A percentile compares a stretch with the other conserved stretches of the same genome.
Conservation (phyloP, 53 echinoderm and acorn worm genomes). For the Patiria pectinifera region DNA sequence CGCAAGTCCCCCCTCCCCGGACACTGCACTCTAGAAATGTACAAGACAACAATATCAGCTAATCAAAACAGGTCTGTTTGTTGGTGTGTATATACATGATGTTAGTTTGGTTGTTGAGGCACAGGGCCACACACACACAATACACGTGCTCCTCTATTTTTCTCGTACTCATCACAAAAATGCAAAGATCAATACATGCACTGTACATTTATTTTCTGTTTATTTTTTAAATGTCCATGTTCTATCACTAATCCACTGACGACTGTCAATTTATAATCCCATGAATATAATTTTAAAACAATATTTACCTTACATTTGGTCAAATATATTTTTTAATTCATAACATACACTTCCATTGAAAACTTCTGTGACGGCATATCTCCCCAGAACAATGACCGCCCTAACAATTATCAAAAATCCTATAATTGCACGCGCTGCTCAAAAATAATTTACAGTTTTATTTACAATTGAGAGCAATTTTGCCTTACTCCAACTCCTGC, state of each 20-base stretch:
- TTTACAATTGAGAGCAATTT: conserved; percentile 53
- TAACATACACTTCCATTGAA: conserved; percentile 2
- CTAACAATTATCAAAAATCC: conserved; percentile 48
- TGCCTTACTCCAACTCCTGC: background rate
- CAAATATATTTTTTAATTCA: background rate
- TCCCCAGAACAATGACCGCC: conserved; percentile 37
- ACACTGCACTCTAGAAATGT: no score
- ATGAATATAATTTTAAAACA: conserved; percentile 20
- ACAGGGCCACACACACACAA: no score
- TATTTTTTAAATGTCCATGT: conserved; percentile 25
- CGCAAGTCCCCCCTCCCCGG: no score
- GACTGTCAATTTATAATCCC: background rate
- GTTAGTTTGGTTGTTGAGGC: background rate
- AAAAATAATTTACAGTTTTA: conserved; percentile 63
- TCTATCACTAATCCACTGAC: conserved; percentile 38
- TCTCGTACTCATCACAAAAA: no score
- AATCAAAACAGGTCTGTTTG: background rate
- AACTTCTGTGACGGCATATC: conserved; percentile 1
- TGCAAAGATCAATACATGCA: background rate
- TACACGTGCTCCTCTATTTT: no score
- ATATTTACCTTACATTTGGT: conserved; percentile 24
- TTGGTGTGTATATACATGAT: background rate
- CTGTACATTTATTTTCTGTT: background rate
- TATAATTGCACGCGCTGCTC: conserved; percentile 54
- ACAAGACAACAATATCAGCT: no score